phyloP scores from a whole-genome alignment of 2,888 invertebrate genomes.

The Hyposoter dolosus region DNA sequence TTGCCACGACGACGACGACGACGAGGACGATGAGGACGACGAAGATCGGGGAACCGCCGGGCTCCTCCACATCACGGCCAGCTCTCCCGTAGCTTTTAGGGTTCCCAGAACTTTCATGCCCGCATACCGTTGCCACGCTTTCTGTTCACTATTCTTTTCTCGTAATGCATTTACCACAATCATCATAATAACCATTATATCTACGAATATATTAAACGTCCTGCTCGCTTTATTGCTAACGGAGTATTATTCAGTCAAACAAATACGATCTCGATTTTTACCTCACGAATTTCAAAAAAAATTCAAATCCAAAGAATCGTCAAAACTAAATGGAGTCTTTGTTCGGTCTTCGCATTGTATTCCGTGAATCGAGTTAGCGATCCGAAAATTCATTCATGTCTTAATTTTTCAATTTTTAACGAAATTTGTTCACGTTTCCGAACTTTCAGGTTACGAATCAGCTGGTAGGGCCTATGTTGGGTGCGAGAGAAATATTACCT shows the following conservation, averaged over 20 bases:
- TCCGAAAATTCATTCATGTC: not conserved
- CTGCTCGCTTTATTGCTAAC: not conserved
- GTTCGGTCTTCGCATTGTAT: not conserved
- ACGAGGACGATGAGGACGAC: slow-evolving; percentile 40
- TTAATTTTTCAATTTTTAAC: not conserved
- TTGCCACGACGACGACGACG: slow-evolving; percentile 67
- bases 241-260: not conserved
- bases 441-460: too few species aligned
- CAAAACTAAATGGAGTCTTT: not conserved
- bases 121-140: slow-evolving; percentile 35
- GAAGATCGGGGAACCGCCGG: slow-evolving; percentile 43
- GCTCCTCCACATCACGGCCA: slow-evolving; percentile 42
- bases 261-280: not conserved
- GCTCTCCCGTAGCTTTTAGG: slow-evolving; percentile 61
- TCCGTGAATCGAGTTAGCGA: not conserved
- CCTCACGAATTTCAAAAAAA: not conserved
- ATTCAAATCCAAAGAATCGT: not conserved
- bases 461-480: too few species aligned
- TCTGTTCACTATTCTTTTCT: slow-evolving; percentile 18
- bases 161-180: slow-evolving; percentile 19
- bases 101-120: slow-evolving; percentile 66
- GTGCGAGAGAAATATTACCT: too few species aligned
- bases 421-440: not conserved
- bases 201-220: not conserved
- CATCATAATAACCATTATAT: slow-evolving; percentile 1